Evolutionary conservation across 2,113 vertebrate genomes (phyloP).

Genomic region (Smithornis capensis): DNA sequence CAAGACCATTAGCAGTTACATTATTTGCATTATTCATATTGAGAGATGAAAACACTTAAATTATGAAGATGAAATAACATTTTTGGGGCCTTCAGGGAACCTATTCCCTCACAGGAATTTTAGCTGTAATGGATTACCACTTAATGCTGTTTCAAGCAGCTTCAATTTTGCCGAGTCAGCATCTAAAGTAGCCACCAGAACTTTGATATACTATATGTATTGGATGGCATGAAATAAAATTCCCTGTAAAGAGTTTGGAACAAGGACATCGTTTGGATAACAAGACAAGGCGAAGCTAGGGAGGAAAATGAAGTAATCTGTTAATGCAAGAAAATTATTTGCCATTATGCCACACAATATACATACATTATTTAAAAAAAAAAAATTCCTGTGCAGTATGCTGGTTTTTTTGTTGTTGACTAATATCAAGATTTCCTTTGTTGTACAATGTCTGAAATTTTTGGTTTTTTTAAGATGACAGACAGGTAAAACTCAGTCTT

Average conservation of each 20-base stretch:
- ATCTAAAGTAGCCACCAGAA: background rate
- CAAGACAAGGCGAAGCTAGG: background rate
- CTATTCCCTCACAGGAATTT: background rate
- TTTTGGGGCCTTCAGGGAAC: conserved; percentile 25
- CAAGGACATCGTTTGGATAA: background rate
- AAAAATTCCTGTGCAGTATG: background rate
- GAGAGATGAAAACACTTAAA: conserved; percentile 40
- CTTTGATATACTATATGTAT: background rate
- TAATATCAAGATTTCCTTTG: background rate
- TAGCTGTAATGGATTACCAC: conserved; percentile 5
- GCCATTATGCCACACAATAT: background rate
- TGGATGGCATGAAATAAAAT: background rate
- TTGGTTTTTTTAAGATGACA: background rate
- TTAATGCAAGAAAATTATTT: background rate
- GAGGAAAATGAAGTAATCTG: background rate
- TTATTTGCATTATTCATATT: conserved; percentile 57
- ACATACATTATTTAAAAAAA: background rate
- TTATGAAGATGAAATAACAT: conserved; percentile 17
- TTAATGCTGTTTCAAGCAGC: background rate
- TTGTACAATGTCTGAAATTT: background rate
- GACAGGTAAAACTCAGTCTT: background rate
- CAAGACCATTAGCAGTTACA: conserved; percentile 3
- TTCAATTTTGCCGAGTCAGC: background rate
- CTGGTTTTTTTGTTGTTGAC: background rate
- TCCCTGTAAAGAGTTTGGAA: background rate